Percentiles rank a stretch among this genome's conserved stretches.
These are phyloP conservation scores for Dissostichus mawsoni DNA, from an alignment of 2,113 vertebrate species.

Conservation along the genomic window DNA sequence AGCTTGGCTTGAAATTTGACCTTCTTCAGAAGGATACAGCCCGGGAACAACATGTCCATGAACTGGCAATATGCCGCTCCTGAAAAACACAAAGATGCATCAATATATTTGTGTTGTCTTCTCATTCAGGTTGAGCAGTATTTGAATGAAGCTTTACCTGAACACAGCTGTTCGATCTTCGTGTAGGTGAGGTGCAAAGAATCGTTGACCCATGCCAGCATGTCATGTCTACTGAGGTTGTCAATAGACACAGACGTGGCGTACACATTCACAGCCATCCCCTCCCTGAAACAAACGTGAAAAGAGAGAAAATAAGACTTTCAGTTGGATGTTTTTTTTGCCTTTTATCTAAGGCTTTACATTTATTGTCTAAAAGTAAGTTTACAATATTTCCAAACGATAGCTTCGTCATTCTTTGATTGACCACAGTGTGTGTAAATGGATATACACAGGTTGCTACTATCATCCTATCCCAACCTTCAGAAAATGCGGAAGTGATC, in stretches of 20 bases:
- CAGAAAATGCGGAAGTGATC: too few species aligned
- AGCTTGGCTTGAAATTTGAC: slow-evolving; percentile 99
- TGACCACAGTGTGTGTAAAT: background rate
- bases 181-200: slow-evolving; percentile 96
- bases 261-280: slow-evolving; percentile 99
- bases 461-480: too few species aligned
- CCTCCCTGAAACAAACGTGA: slow-evolving; percentile 77
- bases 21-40: slow-evolving; percentile 95
- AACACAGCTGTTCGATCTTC: slow-evolving; percentile 97
- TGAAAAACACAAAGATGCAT: slow-evolving; percentile 67
- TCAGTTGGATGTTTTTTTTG: background rate
- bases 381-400: background rate
- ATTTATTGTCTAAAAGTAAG: background rate
- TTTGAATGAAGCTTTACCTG: slow-evolving; percentile 84
- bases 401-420: background rate
- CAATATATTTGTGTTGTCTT: background rate
- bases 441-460: background rate
- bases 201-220: slow-evolving; percentile 98
- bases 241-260: slow-evolving; percentile 97
- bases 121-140: background rate
- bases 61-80: slow-evolving; percentile 98
- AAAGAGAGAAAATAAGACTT: background rate
- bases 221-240: slow-evolving; percentile 98
- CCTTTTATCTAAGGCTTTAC: background rate
- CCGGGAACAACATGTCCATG: slow-evolving; percentile 99